Evolutionary conservation across 2,113 vertebrate genomes (phyloP).

Genomic region (Xenus cinereus): DNA sequence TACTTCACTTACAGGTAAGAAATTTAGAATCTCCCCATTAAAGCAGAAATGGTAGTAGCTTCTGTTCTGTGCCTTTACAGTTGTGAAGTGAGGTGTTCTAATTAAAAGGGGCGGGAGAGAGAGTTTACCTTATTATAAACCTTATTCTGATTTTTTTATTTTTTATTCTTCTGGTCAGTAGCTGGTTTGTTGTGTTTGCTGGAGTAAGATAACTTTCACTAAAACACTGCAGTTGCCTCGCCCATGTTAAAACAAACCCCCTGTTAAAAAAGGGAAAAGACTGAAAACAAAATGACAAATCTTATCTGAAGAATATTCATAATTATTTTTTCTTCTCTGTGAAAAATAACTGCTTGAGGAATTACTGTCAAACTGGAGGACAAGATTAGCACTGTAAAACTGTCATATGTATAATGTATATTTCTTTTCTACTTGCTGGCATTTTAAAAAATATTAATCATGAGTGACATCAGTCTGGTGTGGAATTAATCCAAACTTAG

Average conservation of each 20-base stretch:
- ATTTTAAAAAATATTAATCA: not conserved
- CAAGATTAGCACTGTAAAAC: not conserved
- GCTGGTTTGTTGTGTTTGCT: not conserved
- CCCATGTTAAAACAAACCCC: not conserved
- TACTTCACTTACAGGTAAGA: conserved; percentile 82
- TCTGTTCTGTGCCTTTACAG: not conserved
- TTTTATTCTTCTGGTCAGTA: not conserved
- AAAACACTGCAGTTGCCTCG: not conserved
- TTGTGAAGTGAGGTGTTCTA: not conserved
- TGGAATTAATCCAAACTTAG: not conserved
- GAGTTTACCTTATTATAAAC: not conserved
- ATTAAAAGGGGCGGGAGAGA: not conserved
- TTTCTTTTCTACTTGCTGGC: not conserved
- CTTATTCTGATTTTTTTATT: not conserved
- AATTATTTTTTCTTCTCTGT: not conserved
- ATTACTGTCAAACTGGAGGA: not conserved
- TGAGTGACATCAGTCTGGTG: not conserved
- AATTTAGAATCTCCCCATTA: not conserved
- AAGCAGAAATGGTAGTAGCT: not conserved
- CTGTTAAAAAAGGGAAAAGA: not conserved
- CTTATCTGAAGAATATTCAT: not conserved
- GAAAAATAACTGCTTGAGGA: not conserved
- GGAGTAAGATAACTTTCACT: not conserved
- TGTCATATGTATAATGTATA: not conserved
- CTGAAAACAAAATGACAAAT: not conserved